Conservation (phyloP, 2,797 vertebrate species). For the Cottoperca gobio region DNA sequence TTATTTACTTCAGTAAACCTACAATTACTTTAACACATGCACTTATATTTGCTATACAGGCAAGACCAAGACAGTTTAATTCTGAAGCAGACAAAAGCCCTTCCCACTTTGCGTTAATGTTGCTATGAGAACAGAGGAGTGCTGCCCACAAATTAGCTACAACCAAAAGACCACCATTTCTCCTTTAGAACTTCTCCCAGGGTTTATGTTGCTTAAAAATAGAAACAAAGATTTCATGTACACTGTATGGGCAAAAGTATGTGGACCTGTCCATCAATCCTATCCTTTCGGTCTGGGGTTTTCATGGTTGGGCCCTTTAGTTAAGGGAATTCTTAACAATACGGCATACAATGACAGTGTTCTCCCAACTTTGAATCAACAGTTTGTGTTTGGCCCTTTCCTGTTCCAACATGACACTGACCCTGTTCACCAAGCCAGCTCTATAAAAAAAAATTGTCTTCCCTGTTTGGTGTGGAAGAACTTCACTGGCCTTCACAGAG, state of each 20-base stretch:
- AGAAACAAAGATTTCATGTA: constrained; percentile 36
- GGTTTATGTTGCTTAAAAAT: constrained; percentile 22
- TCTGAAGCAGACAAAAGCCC: constrained; percentile 23
- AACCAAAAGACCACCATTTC: constrained; percentile 5
- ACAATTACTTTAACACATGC: constrained; percentile 61
- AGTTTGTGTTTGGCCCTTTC: not conserved
- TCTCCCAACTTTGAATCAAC: not conserved
- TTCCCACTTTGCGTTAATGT: constrained; percentile 10
- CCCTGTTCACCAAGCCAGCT: not conserved
- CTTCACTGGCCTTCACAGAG: not conserved
- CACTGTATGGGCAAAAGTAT: not conserved
- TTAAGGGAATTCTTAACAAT: not conserved
- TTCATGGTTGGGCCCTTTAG: not conserved
- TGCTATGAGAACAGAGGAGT: constrained; percentile 11
- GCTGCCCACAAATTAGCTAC: constrained; percentile 10
- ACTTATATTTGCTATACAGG: constrained; percentile 62
- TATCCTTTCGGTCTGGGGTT: not conserved
- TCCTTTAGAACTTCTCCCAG: constrained; percentile 21
- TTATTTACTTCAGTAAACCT: constrained; percentile 25
- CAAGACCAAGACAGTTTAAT: constrained; percentile 27
- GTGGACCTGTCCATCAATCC: not conserved
- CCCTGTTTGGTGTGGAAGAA: not conserved
- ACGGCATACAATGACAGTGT: not conserved
- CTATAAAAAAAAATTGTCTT: not conserved
- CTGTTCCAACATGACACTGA: not conserved